A percentile compares a stretch with the other conserved stretches of the same genome.
These are phyloP conservation scores for Montipora cactus DNA, from an alignment of 64 coral and sea anemone species.

Conservation along the genomic window DNA sequence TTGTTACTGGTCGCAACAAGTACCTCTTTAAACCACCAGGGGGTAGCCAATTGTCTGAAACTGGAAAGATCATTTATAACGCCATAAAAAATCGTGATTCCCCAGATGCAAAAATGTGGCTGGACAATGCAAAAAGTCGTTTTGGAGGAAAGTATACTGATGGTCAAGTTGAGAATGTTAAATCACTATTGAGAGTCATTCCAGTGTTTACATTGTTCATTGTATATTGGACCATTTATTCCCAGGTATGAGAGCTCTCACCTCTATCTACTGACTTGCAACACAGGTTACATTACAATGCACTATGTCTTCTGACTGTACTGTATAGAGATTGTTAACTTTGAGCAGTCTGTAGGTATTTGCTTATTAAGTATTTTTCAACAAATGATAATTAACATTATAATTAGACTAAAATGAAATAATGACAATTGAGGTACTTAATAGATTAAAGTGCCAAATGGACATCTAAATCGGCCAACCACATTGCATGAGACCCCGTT, in stretches of 20 bases:
- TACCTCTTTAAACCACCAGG: conserved; percentile 64
- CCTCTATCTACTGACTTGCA: too few species aligned
- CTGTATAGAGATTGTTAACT: too few species aligned
- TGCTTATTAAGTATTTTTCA: too few species aligned
- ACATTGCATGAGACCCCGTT: too few species aligned
- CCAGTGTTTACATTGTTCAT: conserved; percentile 79
- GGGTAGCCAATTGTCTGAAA: conserved; percentile 67
- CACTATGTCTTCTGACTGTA: too few species aligned
- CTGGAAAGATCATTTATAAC: conserved; percentile 50
- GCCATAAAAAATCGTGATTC: conserved; percentile 38
- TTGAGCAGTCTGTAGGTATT: too few species aligned
- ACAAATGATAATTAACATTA: too few species aligned
- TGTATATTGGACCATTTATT: conserved; percentile 75
- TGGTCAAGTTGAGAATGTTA: conserved; percentile 81
- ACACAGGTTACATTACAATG: too few species aligned
- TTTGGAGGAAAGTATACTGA: conserved; percentile 75
- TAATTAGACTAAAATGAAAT: too few species aligned
- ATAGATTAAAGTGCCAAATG: too few species aligned
- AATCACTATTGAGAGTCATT: conserved; percentile 62
- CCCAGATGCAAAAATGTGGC: conserved; percentile 31
- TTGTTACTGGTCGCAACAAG: conserved; percentile 59
- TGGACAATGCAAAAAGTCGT: conserved; percentile 71
- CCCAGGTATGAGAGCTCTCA: conserved; percentile 33
- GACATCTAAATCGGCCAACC: too few species aligned
- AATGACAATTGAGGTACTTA: too few species aligned